A percentile compares a stretch with the other conserved stretches of the same genome.
phyloP scores from a whole-genome alignment of 1,140 invertebrate species.

The Acromyrmex echinatior region DNA sequence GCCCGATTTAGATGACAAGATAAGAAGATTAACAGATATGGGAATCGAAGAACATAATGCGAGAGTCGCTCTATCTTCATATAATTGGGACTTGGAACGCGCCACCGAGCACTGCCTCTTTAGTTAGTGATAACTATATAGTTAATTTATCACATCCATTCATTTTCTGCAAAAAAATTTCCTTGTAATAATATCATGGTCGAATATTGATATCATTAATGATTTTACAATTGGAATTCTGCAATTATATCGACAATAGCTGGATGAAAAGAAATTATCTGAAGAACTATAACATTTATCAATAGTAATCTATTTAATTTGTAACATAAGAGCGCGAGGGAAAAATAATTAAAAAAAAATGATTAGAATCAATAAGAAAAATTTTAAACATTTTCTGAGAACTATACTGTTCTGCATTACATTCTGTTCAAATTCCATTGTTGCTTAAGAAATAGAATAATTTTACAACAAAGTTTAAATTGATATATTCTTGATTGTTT shows the following conservation, averaged over 20 bases:
- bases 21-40: conserved; percentile 94
- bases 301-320: conserved; percentile 77
- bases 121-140: conserved; percentile 90
- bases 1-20: conserved; percentile 93
- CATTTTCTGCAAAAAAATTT: conserved; percentile 75
- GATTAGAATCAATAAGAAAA: conserved; percentile 64
- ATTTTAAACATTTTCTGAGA: conserved; percentile 65
- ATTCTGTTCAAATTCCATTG: conserved; percentile 53
- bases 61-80: conserved; percentile 94
- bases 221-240: conserved; percentile 71
- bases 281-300: conserved; percentile 64
- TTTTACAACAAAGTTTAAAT: conserved; percentile 50
- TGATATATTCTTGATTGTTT: conserved; percentile 15
- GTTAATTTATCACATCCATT: conserved; percentile 66
- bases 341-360: conserved; percentile 71
- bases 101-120: conserved; percentile 94
- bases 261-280: conserved; percentile 60
- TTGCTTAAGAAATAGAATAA: conserved; percentile 44
- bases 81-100: conserved; percentile 95
- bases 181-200: conserved; percentile 64
- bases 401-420: conserved; percentile 59
- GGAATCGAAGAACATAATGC: conserved; percentile 95
- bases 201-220: conserved; percentile 72
- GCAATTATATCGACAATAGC: conserved; percentile 75
- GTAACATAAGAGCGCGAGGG: conserved; percentile 78